phyloP scores from a whole-genome alignment of 2,797 vertebrate genomes.

The Rhabdomys pumilio region DNA sequence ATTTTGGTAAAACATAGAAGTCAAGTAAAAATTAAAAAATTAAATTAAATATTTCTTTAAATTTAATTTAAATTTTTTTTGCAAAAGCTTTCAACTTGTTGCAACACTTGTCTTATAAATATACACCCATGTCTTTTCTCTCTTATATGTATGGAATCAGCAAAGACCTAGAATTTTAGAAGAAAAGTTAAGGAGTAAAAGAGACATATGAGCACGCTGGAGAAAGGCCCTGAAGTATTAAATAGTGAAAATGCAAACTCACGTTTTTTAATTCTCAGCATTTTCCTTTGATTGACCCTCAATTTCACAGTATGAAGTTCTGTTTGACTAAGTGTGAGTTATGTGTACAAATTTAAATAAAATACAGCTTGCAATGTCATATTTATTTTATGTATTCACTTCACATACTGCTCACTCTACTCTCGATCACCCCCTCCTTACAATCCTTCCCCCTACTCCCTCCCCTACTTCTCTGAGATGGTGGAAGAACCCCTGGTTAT shows the following conservation, averaged over 20 bases:
- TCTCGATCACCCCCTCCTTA: too few species aligned
- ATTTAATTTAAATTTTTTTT: not conserved
- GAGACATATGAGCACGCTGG: not conserved
- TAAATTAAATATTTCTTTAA: too few species aligned
- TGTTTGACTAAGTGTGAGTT: slow-evolving; percentile 54
- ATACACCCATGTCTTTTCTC: not conserved
- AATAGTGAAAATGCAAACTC: not conserved
- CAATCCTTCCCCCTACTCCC: rapidly evolving
- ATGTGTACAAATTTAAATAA: not conserved
- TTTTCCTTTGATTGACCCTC: not conserved
- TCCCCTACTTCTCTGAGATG: too few species aligned
- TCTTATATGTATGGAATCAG: not conserved
- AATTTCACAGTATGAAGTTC: not conserved
- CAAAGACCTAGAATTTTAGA: not conserved
- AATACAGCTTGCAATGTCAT: too few species aligned
- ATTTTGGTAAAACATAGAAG: not conserved
- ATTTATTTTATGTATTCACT: too few species aligned
- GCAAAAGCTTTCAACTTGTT: not conserved
- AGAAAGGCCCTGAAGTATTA: slow-evolving; percentile 3
- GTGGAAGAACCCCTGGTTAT: too few species aligned
- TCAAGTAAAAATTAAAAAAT: not conserved
- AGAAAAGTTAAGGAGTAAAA: not conserved
- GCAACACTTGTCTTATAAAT: not conserved
- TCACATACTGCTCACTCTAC: too few species aligned
- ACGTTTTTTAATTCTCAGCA: not conserved